These are phyloP conservation scores for Heliconius eleuchia DNA, from an alignment of 1,140 invertebrate species.

Conservation along the genomic window DNA sequence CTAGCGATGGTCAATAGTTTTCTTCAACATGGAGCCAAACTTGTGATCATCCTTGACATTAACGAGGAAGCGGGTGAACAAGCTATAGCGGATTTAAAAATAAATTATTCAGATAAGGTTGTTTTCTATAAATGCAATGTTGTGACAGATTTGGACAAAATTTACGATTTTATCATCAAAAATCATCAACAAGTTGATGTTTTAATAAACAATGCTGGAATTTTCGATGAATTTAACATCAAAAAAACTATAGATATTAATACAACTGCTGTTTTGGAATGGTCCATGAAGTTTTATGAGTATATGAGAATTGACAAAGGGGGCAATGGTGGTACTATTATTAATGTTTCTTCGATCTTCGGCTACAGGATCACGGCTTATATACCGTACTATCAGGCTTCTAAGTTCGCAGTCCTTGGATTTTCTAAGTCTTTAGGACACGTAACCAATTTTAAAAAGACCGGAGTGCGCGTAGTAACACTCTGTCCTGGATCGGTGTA, in stretches of 20 bases:
- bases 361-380: conserved; percentile 83
- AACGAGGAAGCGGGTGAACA: conserved; percentile 52
- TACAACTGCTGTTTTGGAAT: conserved; percentile 58
- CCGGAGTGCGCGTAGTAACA: conserved; percentile 78
- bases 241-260: conserved; percentile 65
- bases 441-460: conserved; percentile 80
- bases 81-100: conserved; percentile 20
- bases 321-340: conserved; percentile 83
- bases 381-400: conserved; percentile 85
- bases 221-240: conserved; percentile 80
- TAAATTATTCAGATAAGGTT: conserved; percentile 40
- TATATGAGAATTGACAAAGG: conserved; percentile 83
- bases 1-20: conserved; percentile 50
- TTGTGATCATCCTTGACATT: conserved; percentile 67
- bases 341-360: conserved; percentile 84
- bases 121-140: conserved; percentile 80
- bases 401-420: conserved; percentile 84
- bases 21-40: conserved; percentile 47
- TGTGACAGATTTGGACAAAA: conserved; percentile 70
- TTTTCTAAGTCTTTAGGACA: conserved; percentile 81
- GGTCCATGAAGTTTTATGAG: conserved; percentile 59
- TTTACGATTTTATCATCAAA: conserved; percentile 65
- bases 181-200: conserved; percentile 81
- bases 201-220: conserved; percentile 84
- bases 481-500: conserved; percentile 82